phyloP scores from a whole-genome alignment of 2,888 invertebrate species.

The Tenodera sinensis region DNA sequence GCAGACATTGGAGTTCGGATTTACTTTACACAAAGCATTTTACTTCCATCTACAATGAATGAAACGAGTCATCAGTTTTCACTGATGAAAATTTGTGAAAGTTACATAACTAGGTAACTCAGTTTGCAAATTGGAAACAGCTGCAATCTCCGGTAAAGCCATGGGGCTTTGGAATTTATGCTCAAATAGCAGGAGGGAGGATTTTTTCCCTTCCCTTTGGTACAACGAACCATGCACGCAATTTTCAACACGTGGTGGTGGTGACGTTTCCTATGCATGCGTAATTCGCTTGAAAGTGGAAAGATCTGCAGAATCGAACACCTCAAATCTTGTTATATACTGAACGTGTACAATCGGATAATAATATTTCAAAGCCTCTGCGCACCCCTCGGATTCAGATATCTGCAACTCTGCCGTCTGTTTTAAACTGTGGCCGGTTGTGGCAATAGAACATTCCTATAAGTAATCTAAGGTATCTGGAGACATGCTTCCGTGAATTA shows the following conservation, averaged over 20 bases:
- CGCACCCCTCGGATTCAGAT: not conserved
- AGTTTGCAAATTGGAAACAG: not conserved
- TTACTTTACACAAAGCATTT: too few relatives aligned
- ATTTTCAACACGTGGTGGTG: not conserved
- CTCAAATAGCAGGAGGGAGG: not conserved
- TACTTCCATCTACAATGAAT: too few relatives aligned
- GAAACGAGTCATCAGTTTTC: too few relatives aligned
- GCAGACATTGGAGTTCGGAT: too few relatives aligned
- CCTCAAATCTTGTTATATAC: not conserved
- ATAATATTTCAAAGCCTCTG: not conserved
- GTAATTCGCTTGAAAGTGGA: not conserved
- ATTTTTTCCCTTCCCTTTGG: not conserved
- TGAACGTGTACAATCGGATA: not conserved
- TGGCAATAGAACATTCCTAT: too few relatives aligned
- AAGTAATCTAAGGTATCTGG: too few relatives aligned
- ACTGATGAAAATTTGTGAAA: too few relatives aligned
- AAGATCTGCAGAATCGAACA: not conserved
- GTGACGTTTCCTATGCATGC: not conserved
- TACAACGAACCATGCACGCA: not conserved
- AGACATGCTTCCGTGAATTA: too few relatives aligned
- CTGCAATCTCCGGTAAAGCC: not conserved
- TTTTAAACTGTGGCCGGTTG: not conserved
- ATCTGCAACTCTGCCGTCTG: not conserved
- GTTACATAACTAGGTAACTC: too few relatives aligned
- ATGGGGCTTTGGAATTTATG: not conserved